Evolutionary conservation across 2,888 invertebrate genomes (phyloP).

Genomic region (Amorpha juglandis): DNA sequence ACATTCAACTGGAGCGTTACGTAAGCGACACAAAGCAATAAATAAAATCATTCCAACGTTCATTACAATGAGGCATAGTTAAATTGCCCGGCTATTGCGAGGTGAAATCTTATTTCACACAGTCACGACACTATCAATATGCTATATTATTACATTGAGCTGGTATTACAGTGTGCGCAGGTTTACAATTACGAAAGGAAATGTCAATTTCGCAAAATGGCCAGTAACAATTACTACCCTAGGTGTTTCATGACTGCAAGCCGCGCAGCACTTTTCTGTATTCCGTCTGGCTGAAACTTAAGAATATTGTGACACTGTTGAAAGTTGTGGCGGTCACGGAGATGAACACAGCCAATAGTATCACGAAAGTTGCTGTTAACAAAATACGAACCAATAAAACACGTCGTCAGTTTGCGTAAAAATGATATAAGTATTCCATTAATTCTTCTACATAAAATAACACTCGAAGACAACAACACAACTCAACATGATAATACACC

Average conservation of each 20-base stretch:
- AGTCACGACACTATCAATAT: conserved; percentile 65
- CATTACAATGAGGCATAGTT: conserved; percentile 53
- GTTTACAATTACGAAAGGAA: conserved; percentile 61
- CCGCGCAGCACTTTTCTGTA: conserved; percentile 32
- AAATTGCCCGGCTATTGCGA: conserved; percentile 54
- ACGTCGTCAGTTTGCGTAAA: neutral
- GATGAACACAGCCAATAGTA: too few relatives aligned
- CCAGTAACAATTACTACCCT: conserved; percentile 49
- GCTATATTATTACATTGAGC: conserved; percentile 56
- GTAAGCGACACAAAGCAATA: conserved; percentile 55
- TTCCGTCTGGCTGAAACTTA: neutral
- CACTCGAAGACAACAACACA: conserved; percentile 39
- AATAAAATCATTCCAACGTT: conserved; percentile 50
- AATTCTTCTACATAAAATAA: conserved; percentile 26
- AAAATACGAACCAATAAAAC: conserved; percentile 24
- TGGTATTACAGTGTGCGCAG: conserved; percentile 51
- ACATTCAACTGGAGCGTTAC: conserved; percentile 58
- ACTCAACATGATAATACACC: conserved; percentile 24
- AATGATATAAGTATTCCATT: conserved; percentile 23
- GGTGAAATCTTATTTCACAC: conserved; percentile 58
- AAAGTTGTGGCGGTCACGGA: too few relatives aligned
- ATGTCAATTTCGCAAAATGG: conserved; percentile 54
- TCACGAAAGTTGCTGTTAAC: too few relatives aligned
- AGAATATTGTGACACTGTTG: conserved; percentile 46
- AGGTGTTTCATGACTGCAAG: conserved; percentile 46